Conservation (phyloP, 1,140 invertebrate genomes). For the Subanguina moxae region DNA sequence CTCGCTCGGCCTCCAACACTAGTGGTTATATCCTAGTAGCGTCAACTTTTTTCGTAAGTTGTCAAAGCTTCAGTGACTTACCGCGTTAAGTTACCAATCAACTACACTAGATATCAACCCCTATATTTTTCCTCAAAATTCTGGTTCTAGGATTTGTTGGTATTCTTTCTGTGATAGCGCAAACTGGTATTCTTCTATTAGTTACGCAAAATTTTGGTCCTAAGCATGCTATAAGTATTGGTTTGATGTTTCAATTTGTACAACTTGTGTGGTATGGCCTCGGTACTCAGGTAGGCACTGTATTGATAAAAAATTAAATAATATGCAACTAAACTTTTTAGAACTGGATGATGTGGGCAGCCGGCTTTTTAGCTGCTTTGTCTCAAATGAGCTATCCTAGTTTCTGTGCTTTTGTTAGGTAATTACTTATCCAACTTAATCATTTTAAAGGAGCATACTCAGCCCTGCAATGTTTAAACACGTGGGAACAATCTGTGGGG, state of each 20-base stretch:
- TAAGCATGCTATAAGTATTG: slow-evolving; percentile 79
- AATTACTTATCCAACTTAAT: too few relatives aligned
- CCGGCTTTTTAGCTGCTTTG: slow-evolving; percentile 86
- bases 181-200: slow-evolving; percentile 75
- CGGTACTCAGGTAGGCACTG: slow-evolving; percentile 66
- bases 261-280: slow-evolving; percentile 91
- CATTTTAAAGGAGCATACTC: too few relatives aligned
- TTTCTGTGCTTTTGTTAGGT: slow-evolving; percentile 91
- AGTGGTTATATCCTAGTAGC: too few relatives aligned
- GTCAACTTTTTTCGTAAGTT: too few relatives aligned
- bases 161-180: slow-evolving; percentile 88
- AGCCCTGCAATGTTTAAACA: too few relatives aligned
- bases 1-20: too few relatives aligned
- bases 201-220: slow-evolving; percentile 85
- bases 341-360: slow-evolving; percentile 95
- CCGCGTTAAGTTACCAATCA: too few relatives aligned
- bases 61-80: too few relatives aligned
- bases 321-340: slow-evolving; percentile 12
- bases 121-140: too few relatives aligned
- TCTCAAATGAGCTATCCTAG: slow-evolving; percentile 91
- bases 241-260: slow-evolving; percentile 86
- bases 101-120: too few relatives aligned
- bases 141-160: slow-evolving; percentile 70
- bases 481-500: too few relatives aligned
- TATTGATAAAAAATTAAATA: too few relatives aligned